Evolutionary conservation across 2,797 vertebrate species (phyloP).

Genomic region (Dendrocincla fuliginosa): DNA sequence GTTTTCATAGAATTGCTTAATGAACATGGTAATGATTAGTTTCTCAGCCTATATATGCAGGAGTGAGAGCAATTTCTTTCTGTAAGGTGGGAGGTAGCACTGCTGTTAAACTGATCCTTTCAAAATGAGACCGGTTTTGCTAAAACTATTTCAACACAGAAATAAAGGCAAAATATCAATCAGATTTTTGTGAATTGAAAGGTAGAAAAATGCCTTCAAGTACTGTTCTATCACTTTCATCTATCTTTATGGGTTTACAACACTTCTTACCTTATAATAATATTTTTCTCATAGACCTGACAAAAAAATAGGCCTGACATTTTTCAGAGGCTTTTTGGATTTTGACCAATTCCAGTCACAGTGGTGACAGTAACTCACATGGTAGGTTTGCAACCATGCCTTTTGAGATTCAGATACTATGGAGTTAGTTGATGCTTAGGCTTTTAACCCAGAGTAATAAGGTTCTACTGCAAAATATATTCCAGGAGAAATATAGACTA

Average conservation of each 20-base stretch:
- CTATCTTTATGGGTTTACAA: background rate
- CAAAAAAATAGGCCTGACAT: background rate
- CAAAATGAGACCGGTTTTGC: background rate
- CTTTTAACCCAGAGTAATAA: background rate
- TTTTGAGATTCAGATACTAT: background rate
- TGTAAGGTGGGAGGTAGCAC: background rate
- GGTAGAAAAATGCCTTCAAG: background rate
- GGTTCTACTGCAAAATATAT: background rate
- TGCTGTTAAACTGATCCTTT: background rate
- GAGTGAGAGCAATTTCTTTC: background rate
- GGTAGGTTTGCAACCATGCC: background rate
- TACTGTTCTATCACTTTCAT: background rate
- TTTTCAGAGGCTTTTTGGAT: background rate
- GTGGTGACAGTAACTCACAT: background rate
- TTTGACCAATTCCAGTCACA: background rate
- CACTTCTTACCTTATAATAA: background rate
- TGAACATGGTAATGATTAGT: background rate
- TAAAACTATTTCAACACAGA: background rate
- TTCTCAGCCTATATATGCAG: background rate
- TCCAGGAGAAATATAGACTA: background rate
- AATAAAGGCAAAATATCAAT: background rate
- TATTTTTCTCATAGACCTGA: background rate
- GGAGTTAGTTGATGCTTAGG: background rate
- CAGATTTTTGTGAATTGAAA: background rate
- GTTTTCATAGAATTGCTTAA: background rate